These are phyloP conservation scores for Pseudanteris insignis DNA, from an alignment of 2,888 invertebrate species.

Conservation along the genomic window DNA sequence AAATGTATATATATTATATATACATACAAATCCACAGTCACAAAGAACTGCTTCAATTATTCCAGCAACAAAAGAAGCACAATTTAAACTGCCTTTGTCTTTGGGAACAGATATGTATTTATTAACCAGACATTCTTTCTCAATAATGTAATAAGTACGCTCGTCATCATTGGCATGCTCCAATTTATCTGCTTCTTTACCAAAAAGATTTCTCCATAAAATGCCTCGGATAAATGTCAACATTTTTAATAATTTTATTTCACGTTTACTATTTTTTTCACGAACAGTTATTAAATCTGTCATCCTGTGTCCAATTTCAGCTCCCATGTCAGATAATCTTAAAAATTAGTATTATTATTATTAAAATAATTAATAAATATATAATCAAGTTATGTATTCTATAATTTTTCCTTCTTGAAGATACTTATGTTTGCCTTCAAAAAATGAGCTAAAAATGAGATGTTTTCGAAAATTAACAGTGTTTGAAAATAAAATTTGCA, in stretches of 20 bases:
- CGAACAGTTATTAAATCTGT: constrained; percentile 93
- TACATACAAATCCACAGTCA: constrained; percentile 90
- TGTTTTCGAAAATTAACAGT: no score
- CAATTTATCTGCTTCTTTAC: constrained; percentile 97
- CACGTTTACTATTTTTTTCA: constrained; percentile 92
- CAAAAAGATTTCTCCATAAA: constrained; percentile 97
- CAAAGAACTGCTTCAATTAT: constrained; percentile 96
- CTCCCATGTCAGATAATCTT: constrained; percentile 93
- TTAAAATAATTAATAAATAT: no score
- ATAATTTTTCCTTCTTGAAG: no score
- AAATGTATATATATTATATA: neutral
- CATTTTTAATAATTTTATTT: constrained; percentile 94
- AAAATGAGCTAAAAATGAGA: no score
- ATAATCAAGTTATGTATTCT: no score
- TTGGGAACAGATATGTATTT: constrained; percentile 97
- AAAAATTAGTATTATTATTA: no score
- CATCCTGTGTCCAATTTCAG: constrained; percentile 92
- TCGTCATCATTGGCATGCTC: constrained; percentile 99
- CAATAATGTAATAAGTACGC: constrained; percentile 96
- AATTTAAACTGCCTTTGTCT: constrained; percentile 96
- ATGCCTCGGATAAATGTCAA: constrained; percentile 94
- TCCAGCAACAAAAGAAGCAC: constrained; percentile 98
- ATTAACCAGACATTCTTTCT: constrained; percentile 97
- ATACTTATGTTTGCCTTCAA: no score
- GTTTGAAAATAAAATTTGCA: no score